Conservation (phyloP, 2,797 vertebrate species). For the Chelon labrosus region DNA sequence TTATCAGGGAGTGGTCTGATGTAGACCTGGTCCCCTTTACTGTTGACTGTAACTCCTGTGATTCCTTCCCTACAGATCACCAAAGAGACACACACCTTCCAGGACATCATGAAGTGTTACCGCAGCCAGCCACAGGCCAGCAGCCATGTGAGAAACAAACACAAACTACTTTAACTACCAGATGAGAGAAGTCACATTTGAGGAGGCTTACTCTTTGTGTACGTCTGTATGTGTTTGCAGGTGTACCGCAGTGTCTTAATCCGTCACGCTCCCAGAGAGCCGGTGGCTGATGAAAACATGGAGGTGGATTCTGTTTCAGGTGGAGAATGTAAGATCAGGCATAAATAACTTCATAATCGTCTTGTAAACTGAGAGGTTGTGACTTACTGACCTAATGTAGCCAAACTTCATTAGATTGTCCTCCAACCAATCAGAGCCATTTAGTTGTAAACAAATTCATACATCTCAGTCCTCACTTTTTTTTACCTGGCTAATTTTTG, state of each 20-base stretch:
- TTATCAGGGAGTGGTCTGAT: too few relatives aligned
- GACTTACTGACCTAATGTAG: too few relatives aligned
- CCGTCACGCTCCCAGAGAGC: constrained; percentile 76
- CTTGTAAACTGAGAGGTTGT: too few relatives aligned
- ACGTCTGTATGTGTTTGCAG: constrained; percentile 75
- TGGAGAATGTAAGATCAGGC: constrained; percentile 74
- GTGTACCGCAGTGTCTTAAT: constrained; percentile 96
- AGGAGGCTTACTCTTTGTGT: background rate
- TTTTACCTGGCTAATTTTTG: too few relatives aligned
- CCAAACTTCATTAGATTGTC: too few relatives aligned
- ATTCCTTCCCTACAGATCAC: constrained; percentile 85
- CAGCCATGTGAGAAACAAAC: constrained; percentile 90
- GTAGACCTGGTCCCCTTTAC: too few relatives aligned
- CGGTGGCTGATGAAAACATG: constrained; percentile 79
- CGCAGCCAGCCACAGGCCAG: constrained; percentile 97
- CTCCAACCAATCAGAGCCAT: too few relatives aligned
- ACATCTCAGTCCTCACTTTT: too few relatives aligned
- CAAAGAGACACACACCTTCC: constrained; percentile 95
- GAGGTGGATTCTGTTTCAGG: constrained; percentile 82
- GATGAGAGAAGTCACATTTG: too few relatives aligned
- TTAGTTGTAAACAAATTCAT: too few relatives aligned
- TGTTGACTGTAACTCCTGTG: background rate
- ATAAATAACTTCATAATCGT: background rate
- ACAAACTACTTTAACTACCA: too few relatives aligned
- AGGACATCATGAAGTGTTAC: constrained; percentile 99